These are phyloP conservation scores for Cottoperca gobio DNA, from an alignment of 2,797 vertebrate genomes.

Conservation along the genomic window DNA sequence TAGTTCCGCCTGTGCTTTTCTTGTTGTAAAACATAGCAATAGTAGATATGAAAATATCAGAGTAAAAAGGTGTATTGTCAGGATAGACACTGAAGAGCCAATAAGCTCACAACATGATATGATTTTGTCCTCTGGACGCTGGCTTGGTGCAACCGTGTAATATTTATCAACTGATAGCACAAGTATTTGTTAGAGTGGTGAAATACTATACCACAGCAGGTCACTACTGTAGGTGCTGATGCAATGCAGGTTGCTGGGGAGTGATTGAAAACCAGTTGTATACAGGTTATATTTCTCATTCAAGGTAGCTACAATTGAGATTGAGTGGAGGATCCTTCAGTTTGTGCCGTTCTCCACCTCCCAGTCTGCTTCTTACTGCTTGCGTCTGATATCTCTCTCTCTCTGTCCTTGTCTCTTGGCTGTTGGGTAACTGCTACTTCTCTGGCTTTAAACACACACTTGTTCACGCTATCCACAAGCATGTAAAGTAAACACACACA, in stretches of 20 bases:
- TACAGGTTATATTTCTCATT: not conserved
- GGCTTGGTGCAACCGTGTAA: not conserved
- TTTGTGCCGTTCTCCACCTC: not conserved
- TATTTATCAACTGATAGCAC: not conserved
- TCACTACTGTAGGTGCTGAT: not conserved
- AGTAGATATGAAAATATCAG: not conserved
- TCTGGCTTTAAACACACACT: constrained; percentile 21
- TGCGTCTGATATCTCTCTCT: constrained; percentile 1
- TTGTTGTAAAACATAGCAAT: not conserved
- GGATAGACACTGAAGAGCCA: not conserved
- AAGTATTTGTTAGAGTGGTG: not conserved
- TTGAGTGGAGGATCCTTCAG: not conserved
- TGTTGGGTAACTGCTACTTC: constrained; percentile 19
- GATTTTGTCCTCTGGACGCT: not conserved
- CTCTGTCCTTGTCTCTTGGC: not conserved
- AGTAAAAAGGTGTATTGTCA: not conserved
- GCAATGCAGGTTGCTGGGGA: not conserved
- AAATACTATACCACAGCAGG: not conserved
- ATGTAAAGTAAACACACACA: not conserved
- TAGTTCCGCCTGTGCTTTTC: constrained; percentile 1
- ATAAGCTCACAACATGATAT: not conserved
- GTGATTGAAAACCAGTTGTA: not conserved
- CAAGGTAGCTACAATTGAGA: not conserved
- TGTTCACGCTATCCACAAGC: not conserved
- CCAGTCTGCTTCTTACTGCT: not conserved